Evolutionary conservation across 2,797 vertebrate genomes (phyloP).

Genomic region (Hylomyscus alleni): DNA sequence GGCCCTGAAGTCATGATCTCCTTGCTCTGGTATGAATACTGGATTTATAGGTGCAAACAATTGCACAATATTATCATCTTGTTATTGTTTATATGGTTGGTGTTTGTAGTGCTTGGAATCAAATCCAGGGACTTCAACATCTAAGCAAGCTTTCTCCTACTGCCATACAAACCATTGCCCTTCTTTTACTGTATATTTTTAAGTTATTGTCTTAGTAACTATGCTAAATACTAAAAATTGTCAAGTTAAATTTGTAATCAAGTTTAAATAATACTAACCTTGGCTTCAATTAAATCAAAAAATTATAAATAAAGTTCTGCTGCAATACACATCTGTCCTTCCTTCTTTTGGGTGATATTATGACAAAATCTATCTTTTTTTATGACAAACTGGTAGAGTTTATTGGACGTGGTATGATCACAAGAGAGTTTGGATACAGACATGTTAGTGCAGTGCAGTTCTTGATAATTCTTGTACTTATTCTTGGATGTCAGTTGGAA

Average conservation of each 20-base stretch:
- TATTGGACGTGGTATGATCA: too few species aligned
- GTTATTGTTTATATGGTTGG: not conserved
- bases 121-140: not conserved
- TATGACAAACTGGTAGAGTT: too few species aligned
- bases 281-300: not conserved
- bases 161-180: not conserved
- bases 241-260: not conserved
- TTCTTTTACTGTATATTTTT: not conserved
- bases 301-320: not conserved
- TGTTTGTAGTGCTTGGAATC: not conserved
- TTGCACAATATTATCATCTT: not conserved
- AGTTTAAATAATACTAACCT: not conserved
- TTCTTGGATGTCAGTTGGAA: too few species aligned
- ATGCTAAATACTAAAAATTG: not conserved
- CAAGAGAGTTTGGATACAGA: too few species aligned
- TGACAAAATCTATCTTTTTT: not conserved
- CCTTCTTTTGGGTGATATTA: not conserved
- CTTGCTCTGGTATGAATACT: not conserved
- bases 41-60: not conserved
- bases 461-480: too few species aligned
- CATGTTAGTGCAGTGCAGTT: too few species aligned
- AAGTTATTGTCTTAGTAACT: not conserved
- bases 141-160: not conserved
- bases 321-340: not conserved
- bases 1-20: not conserved